Evolutionary conservation across 2,888 invertebrate genomes (phyloP).

Genomic region (Cephus sareptanus): DNA sequence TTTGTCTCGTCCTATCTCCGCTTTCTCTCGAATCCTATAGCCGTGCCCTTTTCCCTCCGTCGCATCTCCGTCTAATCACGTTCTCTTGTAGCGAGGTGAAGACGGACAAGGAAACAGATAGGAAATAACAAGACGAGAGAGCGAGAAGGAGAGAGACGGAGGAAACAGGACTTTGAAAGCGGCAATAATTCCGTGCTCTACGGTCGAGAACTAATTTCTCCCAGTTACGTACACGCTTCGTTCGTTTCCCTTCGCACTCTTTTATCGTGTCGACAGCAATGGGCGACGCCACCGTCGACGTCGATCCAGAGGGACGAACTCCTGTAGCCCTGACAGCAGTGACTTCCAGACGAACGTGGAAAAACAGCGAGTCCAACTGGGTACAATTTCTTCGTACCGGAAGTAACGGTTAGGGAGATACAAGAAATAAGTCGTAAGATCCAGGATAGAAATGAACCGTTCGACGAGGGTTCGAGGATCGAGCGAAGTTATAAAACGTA

Average conservation of each 20-base stretch:
- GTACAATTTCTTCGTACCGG: background rate
- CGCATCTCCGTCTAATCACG: slow-evolving; percentile 5
- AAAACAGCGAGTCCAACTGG: background rate
- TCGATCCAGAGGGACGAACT: background rate
- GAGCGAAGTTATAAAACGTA: background rate
- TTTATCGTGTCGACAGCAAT: background rate
- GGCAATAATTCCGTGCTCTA: slow-evolving; percentile 52
- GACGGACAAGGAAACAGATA: background rate
- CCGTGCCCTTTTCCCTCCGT: background rate
- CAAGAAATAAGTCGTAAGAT: background rate
- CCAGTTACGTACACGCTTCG: slow-evolving; percentile 2
- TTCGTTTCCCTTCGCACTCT: slow-evolving; percentile 22
- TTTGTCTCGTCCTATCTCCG: slow-evolving; percentile 18
- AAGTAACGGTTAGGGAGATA: background rate
- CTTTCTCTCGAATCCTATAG: slow-evolving; percentile 24
- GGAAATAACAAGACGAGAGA: background rate
- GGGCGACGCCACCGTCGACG: background rate
- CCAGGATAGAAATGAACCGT: background rate
- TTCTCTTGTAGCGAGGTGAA: background rate
- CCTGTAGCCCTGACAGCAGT: background rate
- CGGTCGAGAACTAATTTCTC: slow-evolving; percentile 54
- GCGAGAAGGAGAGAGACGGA: background rate
- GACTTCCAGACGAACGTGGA: background rate
- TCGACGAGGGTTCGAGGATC: background rate
- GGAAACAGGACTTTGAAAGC: slow-evolving; percentile 43